A percentile compares a stretch with the other conserved stretches of the same genome.
Conservation (phyloP, 2,888 invertebrate species). For the Cephus sareptanus region DNA sequence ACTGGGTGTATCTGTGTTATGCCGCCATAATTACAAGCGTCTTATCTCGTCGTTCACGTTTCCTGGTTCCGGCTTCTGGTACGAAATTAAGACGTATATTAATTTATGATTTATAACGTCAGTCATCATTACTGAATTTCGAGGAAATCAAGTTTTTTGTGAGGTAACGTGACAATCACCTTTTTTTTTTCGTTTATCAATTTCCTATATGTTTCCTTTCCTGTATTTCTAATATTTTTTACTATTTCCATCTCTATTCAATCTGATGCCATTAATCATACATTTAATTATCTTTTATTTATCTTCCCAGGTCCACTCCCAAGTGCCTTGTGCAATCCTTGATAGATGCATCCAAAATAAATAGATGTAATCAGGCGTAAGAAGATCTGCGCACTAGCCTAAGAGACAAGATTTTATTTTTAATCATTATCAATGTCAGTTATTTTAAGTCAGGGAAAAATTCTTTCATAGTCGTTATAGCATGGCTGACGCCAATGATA, state of each 20-base stretch:
- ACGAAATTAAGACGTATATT: neutral
- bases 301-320: neutral
- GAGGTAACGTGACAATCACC: neutral
- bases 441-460: neutral
- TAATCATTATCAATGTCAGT: too few species aligned
- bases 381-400: neutral
- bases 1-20: neutral
- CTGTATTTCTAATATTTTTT: neutral
- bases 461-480: neutral
- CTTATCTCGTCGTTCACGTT: neutral
- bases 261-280: too few species aligned
- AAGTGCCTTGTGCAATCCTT: neutral
- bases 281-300: neutral
- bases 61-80: neutral
- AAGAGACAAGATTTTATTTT: neutral
- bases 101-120: neutral
- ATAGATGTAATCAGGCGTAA: neutral
- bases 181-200: neutral
- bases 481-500: neutral
- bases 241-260: neutral
- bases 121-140: neutral
- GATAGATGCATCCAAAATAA: neutral
- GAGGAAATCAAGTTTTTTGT: neutral
- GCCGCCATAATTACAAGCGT: neutral
- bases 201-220: neutral